Percentiles rank a stretch among this genome's conserved stretches.
Evolutionary conservation across 1,140 invertebrate genomes (phyloP).

Genomic region (Ostrea edulis): DNA sequence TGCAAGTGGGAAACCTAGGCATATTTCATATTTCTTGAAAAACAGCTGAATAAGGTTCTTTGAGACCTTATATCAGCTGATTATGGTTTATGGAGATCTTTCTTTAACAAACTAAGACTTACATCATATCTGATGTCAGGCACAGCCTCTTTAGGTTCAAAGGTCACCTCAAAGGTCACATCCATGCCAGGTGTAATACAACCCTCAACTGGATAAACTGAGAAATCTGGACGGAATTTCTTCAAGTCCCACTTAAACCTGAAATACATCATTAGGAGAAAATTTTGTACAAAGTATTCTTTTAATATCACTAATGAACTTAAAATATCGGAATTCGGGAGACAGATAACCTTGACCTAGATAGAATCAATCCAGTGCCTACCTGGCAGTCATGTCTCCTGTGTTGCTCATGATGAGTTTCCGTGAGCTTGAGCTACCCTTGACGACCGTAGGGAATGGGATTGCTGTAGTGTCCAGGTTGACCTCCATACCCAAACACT

Average conservation of each 20-base stretch:
- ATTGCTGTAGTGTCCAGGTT: conserved; percentile 75
- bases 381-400: conserved; percentile 79
- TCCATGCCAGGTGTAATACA: conserved; percentile 79
- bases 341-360: background rate
- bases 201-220: conserved; percentile 76
- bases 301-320: background rate
- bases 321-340: background rate
- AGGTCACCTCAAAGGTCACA: conserved; percentile 78
- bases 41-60: too few species aligned
- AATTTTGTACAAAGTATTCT: background rate
- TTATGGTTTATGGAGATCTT: too few species aligned
- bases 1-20: too few species aligned
- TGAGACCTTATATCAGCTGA: too few species aligned
- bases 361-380: conserved; percentile 39
- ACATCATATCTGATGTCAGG: conserved; percentile 78
- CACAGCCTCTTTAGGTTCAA: conserved; percentile 75
- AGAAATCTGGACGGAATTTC: conserved; percentile 78
- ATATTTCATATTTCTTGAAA: too few species aligned
- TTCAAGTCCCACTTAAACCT: conserved; percentile 78
- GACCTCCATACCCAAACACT: conserved; percentile 78
- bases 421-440: conserved; percentile 74
- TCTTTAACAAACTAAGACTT: conserved; percentile 34
- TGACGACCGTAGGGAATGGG: conserved; percentile 77
- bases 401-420: conserved; percentile 78
- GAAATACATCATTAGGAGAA: conserved; percentile 20